Evolutionary conservation across 2,888 invertebrate species (phyloP), one percentile per base, ranked within the genome.

Genomic region (Plagodis dolabraria): DNA sequence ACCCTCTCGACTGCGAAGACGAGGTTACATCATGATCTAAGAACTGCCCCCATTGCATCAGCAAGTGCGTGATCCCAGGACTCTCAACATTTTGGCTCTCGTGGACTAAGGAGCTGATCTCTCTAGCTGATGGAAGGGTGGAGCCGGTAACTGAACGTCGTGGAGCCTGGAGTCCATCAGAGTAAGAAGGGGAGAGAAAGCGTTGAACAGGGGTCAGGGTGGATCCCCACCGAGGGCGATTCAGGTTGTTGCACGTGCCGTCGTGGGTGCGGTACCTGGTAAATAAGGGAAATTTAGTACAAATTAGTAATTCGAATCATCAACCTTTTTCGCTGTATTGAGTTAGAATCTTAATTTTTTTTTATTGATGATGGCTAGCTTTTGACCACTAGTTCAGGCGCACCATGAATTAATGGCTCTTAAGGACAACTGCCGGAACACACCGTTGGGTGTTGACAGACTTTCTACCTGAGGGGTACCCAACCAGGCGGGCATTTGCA

Each of bases 11-110:
- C 73, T 96, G 96, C 0, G 96, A 96, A 5, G 96, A 95, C 0
- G 96, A 95, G 44, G 96, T 97, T 66, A 98, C 88, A 79, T 98
- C 98, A 75, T 98, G 98, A 79, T 98, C 98, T 59, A 98, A 77
- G 71, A 98, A 96, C 85, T 98, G 98, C 0, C 98, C 98, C 97
- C 98, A 98, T 80, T 98, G 98, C 94, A 97, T 97, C 60, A 97
- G 93, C 94, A 97, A 95, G 68, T 96, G 95, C 0, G 97, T 97
- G 7, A 97, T 93, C 0, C 94, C 93, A 0, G 94, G 93, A 6
- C 95, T 93, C 67, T 96, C 96, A 0, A 93, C 93, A 71, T 95
- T 94, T 65, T 93, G 93, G 70, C 94, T 92, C 64, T 92, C 89
- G 69, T 96, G 96, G 38, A 92, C 94, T 4, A 93, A 77, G 8